A percentile compares a stretch with the other conserved stretches of the same genome.
Evolutionary conservation across 2,113 vertebrate species (phyloP).

Genomic region (Festucalex cinctus): DNA sequence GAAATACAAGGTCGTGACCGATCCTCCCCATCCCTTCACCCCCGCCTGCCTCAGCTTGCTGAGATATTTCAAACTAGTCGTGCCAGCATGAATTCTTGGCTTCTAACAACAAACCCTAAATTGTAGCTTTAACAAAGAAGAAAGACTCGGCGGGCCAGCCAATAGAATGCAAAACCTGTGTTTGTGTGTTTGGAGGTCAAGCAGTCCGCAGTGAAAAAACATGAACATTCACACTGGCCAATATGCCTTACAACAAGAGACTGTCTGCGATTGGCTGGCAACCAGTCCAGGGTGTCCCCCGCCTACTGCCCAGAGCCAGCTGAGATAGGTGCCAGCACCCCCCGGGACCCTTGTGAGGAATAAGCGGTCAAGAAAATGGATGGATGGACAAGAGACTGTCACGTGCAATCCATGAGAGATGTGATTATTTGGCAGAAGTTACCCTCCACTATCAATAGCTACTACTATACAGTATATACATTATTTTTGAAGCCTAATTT

Average conservation of each 20-base stretch:
- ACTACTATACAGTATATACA: too few relatives aligned
- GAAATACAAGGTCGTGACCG: conserved; percentile 57
- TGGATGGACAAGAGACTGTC: too few relatives aligned
- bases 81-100: conserved; percentile 30
- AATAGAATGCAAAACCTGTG: background rate
- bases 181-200: background rate
- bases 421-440: too few relatives aligned
- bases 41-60: conserved; percentile 19
- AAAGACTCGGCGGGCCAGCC: background rate
- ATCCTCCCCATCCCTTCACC: conserved; percentile 3
- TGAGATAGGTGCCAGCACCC: too few relatives aligned
- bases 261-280: too few relatives aligned
- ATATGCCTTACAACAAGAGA: background rate
- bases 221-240: background rate
- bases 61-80: background rate
- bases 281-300: too few relatives aligned
- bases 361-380: too few relatives aligned
- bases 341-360: too few relatives aligned
- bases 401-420: too few relatives aligned
- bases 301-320: too few relatives aligned
- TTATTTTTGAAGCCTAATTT: background rate
- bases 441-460: too few relatives aligned
- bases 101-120: background rate
- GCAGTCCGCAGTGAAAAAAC: background rate
- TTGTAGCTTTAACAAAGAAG: conserved; percentile 1